phyloP scores from a whole-genome alignment of 2,797 vertebrate genomes.

The Psittacula echo region DNA sequence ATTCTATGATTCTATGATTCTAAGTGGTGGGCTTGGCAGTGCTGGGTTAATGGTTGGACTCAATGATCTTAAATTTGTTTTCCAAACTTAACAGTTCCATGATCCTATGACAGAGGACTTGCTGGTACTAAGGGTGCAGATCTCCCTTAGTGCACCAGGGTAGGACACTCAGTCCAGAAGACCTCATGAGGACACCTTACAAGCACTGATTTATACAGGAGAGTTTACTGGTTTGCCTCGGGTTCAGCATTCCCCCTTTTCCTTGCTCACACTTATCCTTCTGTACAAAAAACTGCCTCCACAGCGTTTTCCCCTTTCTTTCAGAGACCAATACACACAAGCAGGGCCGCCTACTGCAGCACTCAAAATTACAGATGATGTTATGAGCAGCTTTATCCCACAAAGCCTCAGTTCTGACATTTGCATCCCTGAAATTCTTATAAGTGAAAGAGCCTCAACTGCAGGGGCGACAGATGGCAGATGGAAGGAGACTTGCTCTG shows the following conservation, averaged over 20 bases:
- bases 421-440: neutral
- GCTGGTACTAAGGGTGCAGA: neutral
- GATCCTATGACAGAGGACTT: neutral
- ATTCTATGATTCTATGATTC: too few species aligned
- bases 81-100: neutral
- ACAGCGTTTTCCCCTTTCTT: neutral
- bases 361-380: neutral
- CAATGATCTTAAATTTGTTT: neutral
- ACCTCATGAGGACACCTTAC: too few species aligned
- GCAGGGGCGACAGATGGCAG: neutral
- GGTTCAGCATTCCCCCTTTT: neutral
- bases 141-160: neutral
- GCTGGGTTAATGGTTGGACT: neutral
- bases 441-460: fast-evolving
- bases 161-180: neutral
- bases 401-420: neutral
- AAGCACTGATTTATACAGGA: too few species aligned
- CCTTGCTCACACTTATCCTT: neutral
- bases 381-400: neutral
- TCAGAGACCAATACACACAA: too few species aligned
- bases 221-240: neutral
- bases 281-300: neutral
- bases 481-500: neutral
- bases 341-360: neutral
- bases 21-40: neutral